Base-by-base conservation (phyloP, 2,888 invertebrate genomes). In the Sycophila texana region DNA sequence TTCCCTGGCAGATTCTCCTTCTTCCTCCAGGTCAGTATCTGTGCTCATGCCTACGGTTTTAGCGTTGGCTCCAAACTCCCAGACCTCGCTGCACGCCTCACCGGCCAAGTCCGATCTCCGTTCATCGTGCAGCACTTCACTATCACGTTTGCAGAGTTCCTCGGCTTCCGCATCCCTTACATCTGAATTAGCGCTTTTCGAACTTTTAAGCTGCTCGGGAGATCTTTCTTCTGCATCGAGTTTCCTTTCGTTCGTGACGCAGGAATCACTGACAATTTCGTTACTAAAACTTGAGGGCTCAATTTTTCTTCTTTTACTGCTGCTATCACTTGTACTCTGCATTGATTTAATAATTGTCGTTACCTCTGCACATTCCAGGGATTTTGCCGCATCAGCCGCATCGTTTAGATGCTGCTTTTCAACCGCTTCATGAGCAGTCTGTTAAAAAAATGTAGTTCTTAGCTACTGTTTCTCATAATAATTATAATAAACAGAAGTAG, bases 261-360 rank as follows among this genome's bases (percentile, higher is more conserved):
- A 3, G 30, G 30, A 18, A 18, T 14, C 20, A 18, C 53, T 65
- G 3, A 4, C 2, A 30, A 30, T 30, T 30, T 30, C 4, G 30
- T 30, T 4, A 4, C 30, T n/a, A n/a, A n/a, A n/a, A 5, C 5
- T 7, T 0, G 39, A 39, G 39, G 39, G 39, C 39, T 60, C 72
- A 10, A 77, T 26, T 71, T 77, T 77, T 47, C 70, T 63, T 53
- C 63, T 55, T 51, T 77, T 77, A 26, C 26, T 51, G 26, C 3
- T 18, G 20, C 53, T 63, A 55, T n/a, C 47, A 3, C 39, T 2
- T 18, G n/a, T 12, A 4, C 47, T 26, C 60, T 30, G 51, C 20
- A 14, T n/a, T 26, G 26, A 12, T 16, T 72, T 12, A 13, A 12
- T 18, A 0, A n/a, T n/a, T 60, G 1, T 58, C 51, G 14, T 75